Base-by-base conservation (phyloP, 2,888 invertebrate genomes). In the Salticus scenicus region DNA sequence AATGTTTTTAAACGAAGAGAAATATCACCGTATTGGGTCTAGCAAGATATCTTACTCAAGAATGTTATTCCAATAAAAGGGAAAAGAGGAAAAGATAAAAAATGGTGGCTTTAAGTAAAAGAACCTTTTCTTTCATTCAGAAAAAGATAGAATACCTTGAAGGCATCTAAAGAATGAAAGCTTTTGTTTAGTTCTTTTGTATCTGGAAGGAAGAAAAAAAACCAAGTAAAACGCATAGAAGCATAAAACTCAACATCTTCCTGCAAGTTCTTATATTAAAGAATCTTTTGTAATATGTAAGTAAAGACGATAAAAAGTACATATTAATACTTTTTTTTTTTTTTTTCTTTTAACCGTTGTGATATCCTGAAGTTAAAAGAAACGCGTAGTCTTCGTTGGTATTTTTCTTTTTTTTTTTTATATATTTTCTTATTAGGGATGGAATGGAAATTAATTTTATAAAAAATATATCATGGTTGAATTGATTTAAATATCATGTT, bases 11-110 rank as follows among this genome's bases (percentile, higher is more conserved):
- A 57, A 57, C 20, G 24, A 5, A 37, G 37, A 37, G 37, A 57
- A 57, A 57, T 4, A 7, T 4, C 17, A 20, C 12, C 1, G 57
- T 20, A 57, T 57, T 24, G 1, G 57, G 57, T 24, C 24, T 20
- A 57, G 57, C 57, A 57, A 57, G 57, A 57, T 57, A 57, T 57
- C 57, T 57, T 57, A 57, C 57, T 57, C 57, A 57, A 57, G 57
- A 57, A 57, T 57, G 57, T 57, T 57, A 24, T 57, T 57, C 57
- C 24, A 57, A 57, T 57, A 57, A 57, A 24, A 24, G 24, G 57
- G 20, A 57, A 57, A 57, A 57, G 57, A 20, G 24, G 12, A 24
- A 24, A 24, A 12, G 24, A 12, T 7, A 24, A 24, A 24, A 24
- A 24, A 57, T 20, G 57, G 24, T 4, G 57, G 24, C 24, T 24